Conservation (phyloP, 1,140 invertebrate species). For the Ostrea edulis region DNA sequence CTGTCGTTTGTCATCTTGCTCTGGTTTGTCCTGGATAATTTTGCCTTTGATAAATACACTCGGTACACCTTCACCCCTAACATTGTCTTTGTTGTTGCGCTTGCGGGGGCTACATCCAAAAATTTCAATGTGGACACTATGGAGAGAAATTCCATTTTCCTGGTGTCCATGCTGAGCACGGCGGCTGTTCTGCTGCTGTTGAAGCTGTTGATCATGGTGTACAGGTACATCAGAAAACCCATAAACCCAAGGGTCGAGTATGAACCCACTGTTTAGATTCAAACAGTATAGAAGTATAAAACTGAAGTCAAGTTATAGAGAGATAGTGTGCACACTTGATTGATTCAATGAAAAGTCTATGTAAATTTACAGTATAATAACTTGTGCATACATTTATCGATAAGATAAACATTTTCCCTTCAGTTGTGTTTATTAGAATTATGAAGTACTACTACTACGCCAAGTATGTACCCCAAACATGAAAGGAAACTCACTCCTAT, state of each 20-base stretch:
- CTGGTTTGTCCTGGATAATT: constrained; percentile 69
- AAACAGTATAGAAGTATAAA: background rate
- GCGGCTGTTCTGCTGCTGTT: constrained; percentile 49
- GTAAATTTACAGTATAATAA: too few relatives aligned
- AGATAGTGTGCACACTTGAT: too few relatives aligned
- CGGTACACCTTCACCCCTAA: constrained; percentile 73
- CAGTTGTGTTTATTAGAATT: too few relatives aligned
- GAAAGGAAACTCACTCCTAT: too few relatives aligned
- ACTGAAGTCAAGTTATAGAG: too few relatives aligned
- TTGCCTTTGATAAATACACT: constrained; percentile 70
- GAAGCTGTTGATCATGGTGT: constrained; percentile 57
- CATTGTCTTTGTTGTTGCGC: constrained; percentile 66
- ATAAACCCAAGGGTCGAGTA: constrained; percentile 54
- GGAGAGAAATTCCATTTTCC: constrained; percentile 58
- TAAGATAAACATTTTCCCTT: too few relatives aligned
- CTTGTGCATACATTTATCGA: too few relatives aligned
- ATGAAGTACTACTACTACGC: too few relatives aligned
- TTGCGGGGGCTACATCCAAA: constrained; percentile 65
- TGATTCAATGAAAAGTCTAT: too few relatives aligned
- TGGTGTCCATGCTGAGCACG: constrained; percentile 46
- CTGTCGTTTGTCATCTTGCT: constrained; percentile 58
- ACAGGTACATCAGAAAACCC: constrained; percentile 52
- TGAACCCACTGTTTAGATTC: constrained; percentile 55
- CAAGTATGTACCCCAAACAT: too few relatives aligned
- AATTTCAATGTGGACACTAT: constrained; percentile 62